Percentiles rank a stretch among this genome's conserved stretches.
These are phyloP conservation scores for Diabrotica undecimpunctata DNA, from an alignment of 1,140 invertebrate genomes.

Conservation along the genomic window DNA sequence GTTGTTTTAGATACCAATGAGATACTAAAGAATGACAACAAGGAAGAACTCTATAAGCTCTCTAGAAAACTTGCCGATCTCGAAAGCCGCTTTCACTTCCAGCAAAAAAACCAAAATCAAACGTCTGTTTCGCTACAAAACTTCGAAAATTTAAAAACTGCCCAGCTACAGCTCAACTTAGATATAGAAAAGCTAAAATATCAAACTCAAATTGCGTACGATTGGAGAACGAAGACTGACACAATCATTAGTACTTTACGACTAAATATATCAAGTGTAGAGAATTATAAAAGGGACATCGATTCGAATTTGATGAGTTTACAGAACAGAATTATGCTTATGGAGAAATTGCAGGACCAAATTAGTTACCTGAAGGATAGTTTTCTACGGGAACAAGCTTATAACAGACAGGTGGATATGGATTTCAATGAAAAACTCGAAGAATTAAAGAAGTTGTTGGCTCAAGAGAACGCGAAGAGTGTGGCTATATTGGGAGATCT, in stretches of 20 bases:
- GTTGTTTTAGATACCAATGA: not conserved
- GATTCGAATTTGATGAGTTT: conserved; percentile 15
- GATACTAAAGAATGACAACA: not conserved
- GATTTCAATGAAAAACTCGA: conserved; percentile 59
- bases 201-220: conserved; percentile 26
- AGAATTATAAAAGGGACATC: conserved; percentile 19
- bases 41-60: conserved; percentile 12
- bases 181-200: conserved; percentile 33
- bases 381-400: conserved; percentile 55
- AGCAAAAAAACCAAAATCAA: not conserved
- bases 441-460: conserved; percentile 57
- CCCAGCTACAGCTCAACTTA: conserved; percentile 9
- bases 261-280: conserved; percentile 6
- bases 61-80: conserved; percentile 13
- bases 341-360: conserved; percentile 57
- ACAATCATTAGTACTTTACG: conserved; percentile 25
- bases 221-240: conserved; percentile 31
- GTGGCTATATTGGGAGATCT: conserved; percentile 46
- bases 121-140: conserved; percentile 5
- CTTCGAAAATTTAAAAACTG: conserved; percentile 13
- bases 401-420: conserved; percentile 52
- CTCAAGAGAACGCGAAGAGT: conserved; percentile 43
- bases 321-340: conserved; percentile 20
- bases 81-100: not conserved
- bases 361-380: conserved; percentile 55